Base-by-base conservation (phyloP, 2,113 vertebrate genomes). In the Podocnemis expansa region DNA sequence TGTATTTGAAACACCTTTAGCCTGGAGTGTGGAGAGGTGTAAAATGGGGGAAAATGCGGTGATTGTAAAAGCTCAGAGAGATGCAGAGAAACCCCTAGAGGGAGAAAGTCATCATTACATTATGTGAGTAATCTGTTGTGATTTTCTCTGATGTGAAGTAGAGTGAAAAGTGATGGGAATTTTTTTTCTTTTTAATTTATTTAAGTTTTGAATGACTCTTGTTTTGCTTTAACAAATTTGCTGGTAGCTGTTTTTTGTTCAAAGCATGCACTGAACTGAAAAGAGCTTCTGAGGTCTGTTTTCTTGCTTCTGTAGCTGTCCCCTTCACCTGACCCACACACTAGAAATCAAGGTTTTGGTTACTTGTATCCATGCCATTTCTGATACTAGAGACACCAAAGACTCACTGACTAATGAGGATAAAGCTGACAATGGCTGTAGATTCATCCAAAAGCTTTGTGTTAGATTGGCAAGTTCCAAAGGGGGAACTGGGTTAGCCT, bases 101-200 rank as follows among this genome's bases (percentile, higher is more conserved):
- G 88, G 90, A 89, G 85, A 96, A 95, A 97, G 81, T 93, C 78
- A 90, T 95, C 93, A 82, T 82, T 0, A 0, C 49, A 81, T 96
- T 93, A 84, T 56, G 38, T 60, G 91, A 96, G 89, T 95, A 96
- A 94, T 95, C 86, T 89, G 88, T 96, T 96, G 82, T 91, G 94
- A 94, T 96, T 95, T 95, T 93, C 93, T 96, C 88, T 97, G 93
- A 95, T 92, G 94, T 94, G 95, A 96, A 97, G 91, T 91, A 89
- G 86, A 91, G 90, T 93, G 88, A 95, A 94, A 96, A 96, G 80
- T 63, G 51, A 94, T 76, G 90, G 83, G 82, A 84, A 52, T 80
- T 91, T 93, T 90, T 49, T 29, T 0, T 52, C 76, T 83, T 73
- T 95, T 93, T 94, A 92, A 95, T 97, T 95, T 94, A 93, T 96